phyloP scores from a whole-genome alignment of 2,888 invertebrate species.

The Chalcosyrphus nemorum region DNA sequence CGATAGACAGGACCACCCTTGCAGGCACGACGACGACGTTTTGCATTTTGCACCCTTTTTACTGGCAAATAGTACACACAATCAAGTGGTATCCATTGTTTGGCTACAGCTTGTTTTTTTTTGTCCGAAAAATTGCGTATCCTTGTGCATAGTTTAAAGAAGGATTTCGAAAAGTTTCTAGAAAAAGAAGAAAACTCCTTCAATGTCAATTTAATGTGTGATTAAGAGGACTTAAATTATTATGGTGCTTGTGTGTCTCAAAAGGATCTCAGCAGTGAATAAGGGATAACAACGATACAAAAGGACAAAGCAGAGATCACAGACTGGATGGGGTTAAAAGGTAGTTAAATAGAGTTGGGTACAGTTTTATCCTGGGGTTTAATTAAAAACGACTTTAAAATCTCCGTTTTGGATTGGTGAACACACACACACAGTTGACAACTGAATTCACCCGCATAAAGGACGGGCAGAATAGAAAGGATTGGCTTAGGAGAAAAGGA shows the following conservation, averaged over 20 bases:
- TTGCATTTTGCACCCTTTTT: slow-evolving; percentile 45
- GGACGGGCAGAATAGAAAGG: not conserved
- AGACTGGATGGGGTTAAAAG: slow-evolving; percentile 24
- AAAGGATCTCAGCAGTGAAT: slow-evolving; percentile 33
- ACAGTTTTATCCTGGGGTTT: slow-evolving; percentile 18
- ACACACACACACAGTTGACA: slow-evolving; percentile 8
- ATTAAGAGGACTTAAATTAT: slow-evolving; percentile 63
- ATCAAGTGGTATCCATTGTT: slow-evolving; percentile 12
- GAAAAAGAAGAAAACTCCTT: slow-evolving; percentile 8
- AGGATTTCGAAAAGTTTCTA: not conserved
- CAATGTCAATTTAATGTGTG: slow-evolving; percentile 60
- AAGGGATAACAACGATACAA: not conserved
- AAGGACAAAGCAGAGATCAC: slow-evolving; percentile 33
- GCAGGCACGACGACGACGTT: too few relatives aligned
- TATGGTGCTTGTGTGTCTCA: slow-evolving; percentile 44
- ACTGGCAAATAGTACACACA: not conserved
- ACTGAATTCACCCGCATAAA: not conserved
- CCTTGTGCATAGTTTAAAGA: slow-evolving; percentile 45
- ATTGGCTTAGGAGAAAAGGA: not conserved
- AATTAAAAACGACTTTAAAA: slow-evolving; percentile 57
- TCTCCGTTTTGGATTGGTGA: not conserved
- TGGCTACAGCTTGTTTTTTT: slow-evolving; percentile 9
- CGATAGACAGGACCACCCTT: not conserved
- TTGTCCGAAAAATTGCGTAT: slow-evolving; percentile 36
- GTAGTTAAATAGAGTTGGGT: slow-evolving; percentile 22